phyloP scores from a whole-genome alignment of 2,113 vertebrate genomes.

The Coptodon rendalli region DNA sequence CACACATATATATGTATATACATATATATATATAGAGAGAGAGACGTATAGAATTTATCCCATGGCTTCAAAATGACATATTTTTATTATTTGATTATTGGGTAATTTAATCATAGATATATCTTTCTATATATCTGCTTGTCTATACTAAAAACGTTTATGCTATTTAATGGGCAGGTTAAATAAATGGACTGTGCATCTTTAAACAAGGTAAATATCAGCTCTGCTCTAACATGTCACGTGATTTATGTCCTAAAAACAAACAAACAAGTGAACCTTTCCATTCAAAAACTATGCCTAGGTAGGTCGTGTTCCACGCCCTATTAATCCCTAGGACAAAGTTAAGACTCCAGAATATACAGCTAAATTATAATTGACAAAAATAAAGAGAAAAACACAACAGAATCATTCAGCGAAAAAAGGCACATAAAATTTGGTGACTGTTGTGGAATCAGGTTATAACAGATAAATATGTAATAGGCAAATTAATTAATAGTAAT shows the following conservation, averaged over 20 bases:
- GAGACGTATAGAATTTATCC: background rate
- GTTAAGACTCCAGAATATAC: background rate
- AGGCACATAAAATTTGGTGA: background rate
- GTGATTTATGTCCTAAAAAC: background rate
- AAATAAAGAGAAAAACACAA: background rate
- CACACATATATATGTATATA: background rate
- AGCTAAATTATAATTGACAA: background rate
- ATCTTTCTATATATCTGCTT: background rate
- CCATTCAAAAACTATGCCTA: background rate
- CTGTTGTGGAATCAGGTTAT: background rate
- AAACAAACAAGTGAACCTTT: background rate
- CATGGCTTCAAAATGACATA: background rate
- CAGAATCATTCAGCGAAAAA: background rate
- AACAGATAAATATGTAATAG: background rate
- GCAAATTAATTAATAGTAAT: background rate
- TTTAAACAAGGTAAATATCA: background rate
- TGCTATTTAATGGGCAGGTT: background rate
- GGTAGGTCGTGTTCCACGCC: background rate
- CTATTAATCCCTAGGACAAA: background rate
- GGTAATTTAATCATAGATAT: background rate
- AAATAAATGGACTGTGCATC: background rate
- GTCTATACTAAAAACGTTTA: fast-evolving
- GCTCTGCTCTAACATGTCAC: background rate
- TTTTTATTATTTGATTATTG: background rate
- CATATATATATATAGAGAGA: no score